Conservation (phyloP, 2,797 vertebrate genomes). For the Pachyuromys duprasi region DNA sequence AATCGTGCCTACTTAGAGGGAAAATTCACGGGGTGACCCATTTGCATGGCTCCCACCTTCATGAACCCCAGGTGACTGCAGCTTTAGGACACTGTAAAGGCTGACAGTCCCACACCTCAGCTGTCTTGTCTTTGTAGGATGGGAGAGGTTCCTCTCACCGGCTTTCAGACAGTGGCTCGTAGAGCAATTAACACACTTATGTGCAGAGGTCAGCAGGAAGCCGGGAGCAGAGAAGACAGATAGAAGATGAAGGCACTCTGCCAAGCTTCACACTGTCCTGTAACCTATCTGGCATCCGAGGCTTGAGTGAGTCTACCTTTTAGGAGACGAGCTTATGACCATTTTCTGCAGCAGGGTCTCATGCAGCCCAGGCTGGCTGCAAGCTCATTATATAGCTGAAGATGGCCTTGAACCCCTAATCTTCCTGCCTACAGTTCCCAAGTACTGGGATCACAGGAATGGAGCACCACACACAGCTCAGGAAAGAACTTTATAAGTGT, state of each 20-base stretch:
- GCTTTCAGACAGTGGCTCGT: not conserved
- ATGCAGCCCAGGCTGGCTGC: not conserved
- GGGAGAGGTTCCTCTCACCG: not conserved
- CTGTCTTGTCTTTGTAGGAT: not conserved
- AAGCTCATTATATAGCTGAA: not conserved
- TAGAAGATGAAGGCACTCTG: not conserved
- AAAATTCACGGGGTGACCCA: not conserved
- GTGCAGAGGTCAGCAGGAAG: not conserved
- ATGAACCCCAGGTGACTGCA: not conserved
- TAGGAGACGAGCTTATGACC: not conserved
- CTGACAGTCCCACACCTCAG: fast-evolving
- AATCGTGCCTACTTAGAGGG: not conserved
- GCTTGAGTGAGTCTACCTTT: not conserved
- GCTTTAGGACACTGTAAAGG: not conserved
- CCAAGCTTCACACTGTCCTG: not conserved
- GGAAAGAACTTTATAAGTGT: not conserved
- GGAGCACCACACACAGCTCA: not conserved
- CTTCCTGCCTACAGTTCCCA: not conserved
- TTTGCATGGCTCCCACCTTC: not conserved
- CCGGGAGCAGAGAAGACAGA: not conserved
- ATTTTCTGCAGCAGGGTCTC: not conserved
- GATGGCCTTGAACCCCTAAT: not conserved
- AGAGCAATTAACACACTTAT: not conserved
- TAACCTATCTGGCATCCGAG: not conserved
- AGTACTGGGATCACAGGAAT: not conserved